phyloP scores from a whole-genome alignment of 2,797 vertebrate species.

The Lutjanus campechanus region DNA sequence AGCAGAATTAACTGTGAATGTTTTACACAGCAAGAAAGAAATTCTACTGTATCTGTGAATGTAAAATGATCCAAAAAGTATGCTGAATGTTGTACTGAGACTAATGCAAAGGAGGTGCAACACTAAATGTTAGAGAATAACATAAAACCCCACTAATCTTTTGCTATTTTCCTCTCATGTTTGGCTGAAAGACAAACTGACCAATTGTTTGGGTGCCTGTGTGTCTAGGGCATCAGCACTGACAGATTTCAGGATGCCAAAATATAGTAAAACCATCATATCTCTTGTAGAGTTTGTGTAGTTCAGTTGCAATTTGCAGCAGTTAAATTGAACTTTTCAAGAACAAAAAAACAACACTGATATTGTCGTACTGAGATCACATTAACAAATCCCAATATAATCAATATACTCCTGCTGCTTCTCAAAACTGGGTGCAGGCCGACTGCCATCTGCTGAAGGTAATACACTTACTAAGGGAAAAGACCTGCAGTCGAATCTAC shows the following conservation, averaged over 20 bases:
- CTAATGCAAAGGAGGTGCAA: neutral
- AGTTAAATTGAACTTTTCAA: neutral
- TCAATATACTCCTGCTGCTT: too few relatives aligned
- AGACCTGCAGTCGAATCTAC: too few relatives aligned
- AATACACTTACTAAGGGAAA: neutral
- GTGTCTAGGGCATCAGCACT: neutral
- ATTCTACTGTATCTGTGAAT: too few relatives aligned
- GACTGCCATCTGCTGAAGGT: too few relatives aligned
- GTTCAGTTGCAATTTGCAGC: neutral
- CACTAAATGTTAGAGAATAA: neutral
- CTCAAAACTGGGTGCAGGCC: too few relatives aligned
- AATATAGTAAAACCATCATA: neutral
- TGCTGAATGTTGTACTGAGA: neutral
- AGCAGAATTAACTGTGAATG: neutral
- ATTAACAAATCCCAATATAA: neutral
- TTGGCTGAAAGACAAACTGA: constrained; percentile 10
- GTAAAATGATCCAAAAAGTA: neutral
- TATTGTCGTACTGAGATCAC: neutral
- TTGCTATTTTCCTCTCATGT: neutral
- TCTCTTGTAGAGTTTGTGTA: neutral
- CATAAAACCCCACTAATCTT: neutral
- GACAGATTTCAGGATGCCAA: neutral
- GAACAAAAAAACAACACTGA: neutral
- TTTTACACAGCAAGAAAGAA: neutral
- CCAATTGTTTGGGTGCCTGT: neutral